Evolutionary conservation across 2,888 invertebrate genomes (phyloP), one percentile per base, ranked within the genome.

Genomic region (Drosophila mulleri): DNA sequence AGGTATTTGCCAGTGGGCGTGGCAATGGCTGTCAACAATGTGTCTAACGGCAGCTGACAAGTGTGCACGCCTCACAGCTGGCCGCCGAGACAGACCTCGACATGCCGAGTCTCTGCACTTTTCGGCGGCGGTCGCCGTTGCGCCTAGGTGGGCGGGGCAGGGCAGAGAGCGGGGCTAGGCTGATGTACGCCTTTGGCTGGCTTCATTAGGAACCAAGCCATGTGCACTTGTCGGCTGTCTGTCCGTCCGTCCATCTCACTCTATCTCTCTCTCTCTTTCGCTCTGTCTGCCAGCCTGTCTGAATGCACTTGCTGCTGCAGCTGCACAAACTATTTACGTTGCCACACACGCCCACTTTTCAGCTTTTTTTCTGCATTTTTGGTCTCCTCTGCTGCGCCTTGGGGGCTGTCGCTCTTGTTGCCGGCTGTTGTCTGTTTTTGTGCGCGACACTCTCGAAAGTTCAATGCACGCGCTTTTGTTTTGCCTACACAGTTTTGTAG

Each of bases 61-160:
- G 82, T 86, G 88, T 80, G 81, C 77, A 82, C 88, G 86, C 86
- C 86, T 78, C 74, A 63, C 86, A 85, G 80, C 78, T 82, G 84
- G 74, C 81, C 59, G 53, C 20, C 52, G 67, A 62, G 67, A 52
- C 66, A 32, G 57, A 72, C 57, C 54, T 35, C 54, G 26, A 35
- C 69, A 74, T 59, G 39, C 72, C 70, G 59, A 59, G 48, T 29
- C 67, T 64, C 60, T 80, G 81, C 83, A 78, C 67, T 80, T 83
- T 82, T 83, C 67, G 81, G 80, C 74, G 80, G 83, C 74, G 80
- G 83, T 70, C 82, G 73, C 56, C 66, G 73, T 70, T 71, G 67
- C 70, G 44, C 16, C 52, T 16, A 26, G 26, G 48, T 45, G 23
- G 41, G 48, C 45, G 45, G 48, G 9, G 29, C 29, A 8, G 29